Evolutionary conservation across 2,113 vertebrate species (phyloP), one percentile per base, ranked within the genome.

Genomic region (Poecile atricapillus): DNA sequence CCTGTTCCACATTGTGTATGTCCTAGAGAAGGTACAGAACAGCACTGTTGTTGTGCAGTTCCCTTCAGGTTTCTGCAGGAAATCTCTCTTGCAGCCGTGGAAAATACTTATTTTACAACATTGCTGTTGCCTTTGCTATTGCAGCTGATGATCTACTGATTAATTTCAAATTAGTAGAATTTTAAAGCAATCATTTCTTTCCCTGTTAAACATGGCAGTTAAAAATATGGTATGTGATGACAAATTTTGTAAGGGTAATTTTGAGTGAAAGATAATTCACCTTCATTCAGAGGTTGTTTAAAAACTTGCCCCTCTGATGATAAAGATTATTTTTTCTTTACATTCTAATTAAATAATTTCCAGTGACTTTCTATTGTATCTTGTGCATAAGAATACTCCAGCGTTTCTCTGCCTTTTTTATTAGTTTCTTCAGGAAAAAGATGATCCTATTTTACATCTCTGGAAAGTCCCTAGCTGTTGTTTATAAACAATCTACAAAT

Each of bases 401-500:
- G 46, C 0, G 0, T 74, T 93, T 82, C 44, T 78, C 21, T 85
- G 39, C 7, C 30, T 21, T 60, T 90, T 68, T 85, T 64, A 63
- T 58, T 67, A 59, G 30, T 50, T 90, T 79, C 62, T 59, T 71
- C 15, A 35, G 30, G 39, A 52, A 71, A 71, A 92, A 75, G 8
- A 30, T 8, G 20, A 47, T 75, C 8, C 18, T 46, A 16, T 41
- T 90, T 78, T 47, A 25, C 11, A 13, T 46, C 60, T 79, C 62
- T 88, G 89, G 85, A 69, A 95, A 93, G 49, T 73, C 49, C 79
- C 79, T 88, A 31, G 18, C 52, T 68, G 65, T n/a, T 62, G 11
- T 28, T 46, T 22, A 63, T 20, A 63, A 91, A 67, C 8, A 37
- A 1, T 6, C 43, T 93, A 18, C 35, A 55, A 44, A 33, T 55